These are phyloP conservation scores for Microdon myrmicae DNA, from an alignment of 2,888 invertebrate genomes.

Conservation along the genomic window DNA sequence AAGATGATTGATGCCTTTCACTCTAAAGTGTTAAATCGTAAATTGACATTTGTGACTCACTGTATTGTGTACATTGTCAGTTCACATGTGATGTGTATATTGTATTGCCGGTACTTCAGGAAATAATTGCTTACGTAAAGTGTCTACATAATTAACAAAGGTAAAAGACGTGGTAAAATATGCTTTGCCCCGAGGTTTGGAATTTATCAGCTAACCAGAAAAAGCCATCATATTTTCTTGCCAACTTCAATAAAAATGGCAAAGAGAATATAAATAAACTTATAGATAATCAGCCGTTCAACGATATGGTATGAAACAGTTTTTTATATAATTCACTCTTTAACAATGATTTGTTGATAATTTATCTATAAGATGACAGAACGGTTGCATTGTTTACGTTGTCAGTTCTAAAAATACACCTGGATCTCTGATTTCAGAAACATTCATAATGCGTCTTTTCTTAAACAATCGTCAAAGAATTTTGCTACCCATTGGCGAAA, in stretches of 20 bases:
- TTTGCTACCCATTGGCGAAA: background rate
- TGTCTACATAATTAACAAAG: too few relatives aligned
- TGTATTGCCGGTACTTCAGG: too few relatives aligned
- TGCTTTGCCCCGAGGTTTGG: conserved; percentile 72
- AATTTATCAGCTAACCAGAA: conserved; percentile 68
- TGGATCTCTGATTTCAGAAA: conserved; percentile 16
- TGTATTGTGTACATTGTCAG: too few relatives aligned
- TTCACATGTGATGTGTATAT: too few relatives aligned
- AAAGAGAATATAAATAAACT: conserved; percentile 56
- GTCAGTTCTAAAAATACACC: conserved; percentile 38
- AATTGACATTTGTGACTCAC: too few relatives aligned
- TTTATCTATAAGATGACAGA: too few relatives aligned
- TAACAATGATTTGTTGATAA: too few relatives aligned
- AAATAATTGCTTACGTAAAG: too few relatives aligned
- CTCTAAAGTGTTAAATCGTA: too few relatives aligned
- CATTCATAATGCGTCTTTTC: conserved; percentile 36
- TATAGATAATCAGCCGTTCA: conserved; percentile 68
- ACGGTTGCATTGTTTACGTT: too few relatives aligned
- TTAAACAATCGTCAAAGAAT: conserved; percentile 8
- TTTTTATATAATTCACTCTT: background rate
- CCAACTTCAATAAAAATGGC: conserved; percentile 54
- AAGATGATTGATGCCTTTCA: too few relatives aligned
- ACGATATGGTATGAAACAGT: conserved; percentile 71
- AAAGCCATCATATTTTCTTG: conserved; percentile 61
- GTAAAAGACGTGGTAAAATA: too few relatives aligned